Base-by-base conservation (phyloP, 2,797 vertebrate species). In the Sebastes taczanowskii region DNA sequence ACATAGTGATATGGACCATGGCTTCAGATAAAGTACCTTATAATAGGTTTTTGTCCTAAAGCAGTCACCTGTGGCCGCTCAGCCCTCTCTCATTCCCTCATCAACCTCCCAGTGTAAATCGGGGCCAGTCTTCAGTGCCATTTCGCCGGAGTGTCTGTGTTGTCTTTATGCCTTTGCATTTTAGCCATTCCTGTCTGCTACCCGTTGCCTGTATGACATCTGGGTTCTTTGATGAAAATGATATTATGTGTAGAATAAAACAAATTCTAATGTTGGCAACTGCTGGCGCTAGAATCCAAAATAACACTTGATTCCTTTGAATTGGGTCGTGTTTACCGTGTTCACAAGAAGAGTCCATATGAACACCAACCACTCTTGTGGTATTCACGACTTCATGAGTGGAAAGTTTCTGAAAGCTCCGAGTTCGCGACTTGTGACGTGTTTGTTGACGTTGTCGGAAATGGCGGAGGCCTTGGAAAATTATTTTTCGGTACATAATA, bases 21-120 rank as follows among this genome's bases (percentile, higher is more conserved):
- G 62, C 58, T 46, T 71, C 7, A 22, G 68, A 63, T 20, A 38
- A 56, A 86, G 49, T 52, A 35, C 63, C 23, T 42, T 38, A 32
- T 70, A 59, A 76, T 70, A 35, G 22, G 5, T 55, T 78, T 75
- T 62, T 53, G 8, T 16, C 30, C 67, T 25, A 58, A 61, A 61
- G 14, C 61, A 29, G 74, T 59, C 84, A 71, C 38, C 55, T 52
- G 62, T 67, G 27, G n/a, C 59, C 30, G n/a, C 23, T 70, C 61
- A 75, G 59, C 27, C 25, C 5, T 63, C 46, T 29, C 63, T 58
- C 35, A 9, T 58, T 59, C 32, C 42, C 55, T 71, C 56, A 25
- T 64, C 65, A 77, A 13, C 38, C 70, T 52, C 52, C 49, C 20
- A 32, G 38, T 13, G 16, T 38, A 62, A 62, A 68, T 30, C 20